Conservation (phyloP, 1,140 invertebrate genomes). For the Meloidogyne chitwoodi region DNA sequence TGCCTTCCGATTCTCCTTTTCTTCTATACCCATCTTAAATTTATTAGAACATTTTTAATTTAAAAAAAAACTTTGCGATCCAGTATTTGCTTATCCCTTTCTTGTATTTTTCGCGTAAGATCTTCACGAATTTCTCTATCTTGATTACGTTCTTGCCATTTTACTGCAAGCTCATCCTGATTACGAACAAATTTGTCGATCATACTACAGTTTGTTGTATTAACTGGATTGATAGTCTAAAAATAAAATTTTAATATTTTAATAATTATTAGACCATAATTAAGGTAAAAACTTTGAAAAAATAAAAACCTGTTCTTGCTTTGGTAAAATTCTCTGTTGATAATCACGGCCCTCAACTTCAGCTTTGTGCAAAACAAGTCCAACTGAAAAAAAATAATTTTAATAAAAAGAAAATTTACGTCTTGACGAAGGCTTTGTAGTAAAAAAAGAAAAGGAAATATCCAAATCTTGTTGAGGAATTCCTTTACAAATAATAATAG, state of each 20-base stretch:
- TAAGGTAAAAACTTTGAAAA: background rate
- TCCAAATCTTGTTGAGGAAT: background rate
- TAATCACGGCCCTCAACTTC: constrained; percentile 2
- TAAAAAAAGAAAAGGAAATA: background rate
- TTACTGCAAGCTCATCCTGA: background rate
- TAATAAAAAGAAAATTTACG: background rate
- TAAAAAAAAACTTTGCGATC: background rate
- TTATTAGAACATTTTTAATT: background rate
- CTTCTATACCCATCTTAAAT: constrained; percentile 20
- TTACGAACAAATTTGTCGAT: background rate
- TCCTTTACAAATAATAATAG: background rate
- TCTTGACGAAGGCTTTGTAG: background rate
- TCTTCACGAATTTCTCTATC: background rate
- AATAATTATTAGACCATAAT: no score
- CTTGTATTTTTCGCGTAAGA: background rate
- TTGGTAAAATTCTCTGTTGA: background rate
- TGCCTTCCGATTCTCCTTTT: constrained; percentile 18
- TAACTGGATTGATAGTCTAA: background rate
- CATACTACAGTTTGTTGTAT: background rate
- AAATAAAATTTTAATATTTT: no score
- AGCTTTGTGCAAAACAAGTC: constrained; percentile 2
- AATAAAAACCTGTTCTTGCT: background rate
- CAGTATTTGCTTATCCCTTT: background rate
- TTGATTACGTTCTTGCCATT: background rate
- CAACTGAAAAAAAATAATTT: background rate